Conservation (phyloP, 1,140 invertebrate species). For the Temnothorax curvispinosus region DNA sequence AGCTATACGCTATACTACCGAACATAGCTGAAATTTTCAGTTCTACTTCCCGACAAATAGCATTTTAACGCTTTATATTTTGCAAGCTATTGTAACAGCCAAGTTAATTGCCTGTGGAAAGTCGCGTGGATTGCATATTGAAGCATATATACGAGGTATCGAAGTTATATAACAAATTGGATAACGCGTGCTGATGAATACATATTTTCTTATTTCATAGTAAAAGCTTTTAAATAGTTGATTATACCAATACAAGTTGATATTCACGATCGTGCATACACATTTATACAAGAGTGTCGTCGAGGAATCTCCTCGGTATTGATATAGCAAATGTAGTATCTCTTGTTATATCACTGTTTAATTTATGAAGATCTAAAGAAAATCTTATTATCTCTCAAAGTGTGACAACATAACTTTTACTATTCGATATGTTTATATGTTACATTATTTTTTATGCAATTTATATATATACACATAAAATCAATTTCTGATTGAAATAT, state of each 20-base stretch:
- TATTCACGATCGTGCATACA: not conserved
- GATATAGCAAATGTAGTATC: not conserved
- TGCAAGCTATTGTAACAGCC: not conserved
- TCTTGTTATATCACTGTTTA: too few relatives aligned
- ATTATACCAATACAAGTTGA: not conserved
- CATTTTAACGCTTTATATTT: constrained; percentile 27
- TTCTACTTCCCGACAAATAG: constrained; percentile 21
- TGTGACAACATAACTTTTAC: not conserved
- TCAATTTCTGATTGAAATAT: not conserved
- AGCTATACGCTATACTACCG: constrained; percentile 19
- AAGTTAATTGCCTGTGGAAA: constrained; percentile 28
- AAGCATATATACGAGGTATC: not conserved
- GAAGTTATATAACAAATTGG: not conserved
- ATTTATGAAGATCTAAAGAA: not conserved
- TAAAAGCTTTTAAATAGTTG: not conserved
- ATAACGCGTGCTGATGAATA: not conserved
- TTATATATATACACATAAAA: not conserved
- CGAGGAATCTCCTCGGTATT: not conserved
- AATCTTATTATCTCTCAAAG: not conserved
- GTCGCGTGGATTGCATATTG: not conserved
- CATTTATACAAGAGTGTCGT: not conserved
- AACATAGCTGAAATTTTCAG: constrained; percentile 38
- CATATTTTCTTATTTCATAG: not conserved
- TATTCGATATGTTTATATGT: not conserved
- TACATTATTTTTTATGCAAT: not conserved